Evolutionary conservation across 2,888 invertebrate genomes (phyloP), one percentile per base, ranked within the genome.

Genomic region (Rotaria socialis): DNA sequence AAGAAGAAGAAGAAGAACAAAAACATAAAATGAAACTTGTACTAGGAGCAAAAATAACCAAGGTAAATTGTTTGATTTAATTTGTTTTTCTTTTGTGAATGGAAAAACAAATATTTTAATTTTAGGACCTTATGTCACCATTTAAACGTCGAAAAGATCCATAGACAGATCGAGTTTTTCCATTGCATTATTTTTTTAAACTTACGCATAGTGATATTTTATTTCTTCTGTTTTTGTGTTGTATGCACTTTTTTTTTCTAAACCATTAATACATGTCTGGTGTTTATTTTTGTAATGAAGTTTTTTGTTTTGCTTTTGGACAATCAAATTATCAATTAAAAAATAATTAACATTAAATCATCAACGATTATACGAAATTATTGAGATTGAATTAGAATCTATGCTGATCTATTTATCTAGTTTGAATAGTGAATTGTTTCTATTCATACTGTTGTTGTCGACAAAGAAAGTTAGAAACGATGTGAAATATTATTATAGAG

Each of bases 11-110:
- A 43, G 43, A 75, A 43, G 24, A 75, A 22, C 41, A 75, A 8
- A 75, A 41, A 43, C 22, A 43, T 10, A 75, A 75, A 43, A 75
- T 75, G 75, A 75, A 75, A 75, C 41, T 75, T 75, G 75, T 75
- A 7, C 47, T 75, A 2, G 75, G 75, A 75, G 47, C 43, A 6
- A 75, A 75, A 75, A 75, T 75, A 43, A 6, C 75, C 2, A 75
- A 43, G 3, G 47, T 47, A 47, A 75, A 8, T 2, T 0, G 2
- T 19, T 10, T 16, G 7, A 27, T 35, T 41, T 74, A 35, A 35
- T 35, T 35, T 41, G 1, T 22, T 2, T 41, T 74, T 6, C 41
- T 58, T 58, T 58, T 52, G 14, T 52, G 3, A n/a, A 3, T 60
- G 1, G 16, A 27, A 67, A 27, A 67, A 27, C 27, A 24, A 27